Percentiles rank a stretch among this genome's conserved stretches.
These are phyloP conservation scores for Aleiodes alternator DNA, from an alignment of 2,888 invertebrate genomes.

Conservation along the genomic window DNA sequence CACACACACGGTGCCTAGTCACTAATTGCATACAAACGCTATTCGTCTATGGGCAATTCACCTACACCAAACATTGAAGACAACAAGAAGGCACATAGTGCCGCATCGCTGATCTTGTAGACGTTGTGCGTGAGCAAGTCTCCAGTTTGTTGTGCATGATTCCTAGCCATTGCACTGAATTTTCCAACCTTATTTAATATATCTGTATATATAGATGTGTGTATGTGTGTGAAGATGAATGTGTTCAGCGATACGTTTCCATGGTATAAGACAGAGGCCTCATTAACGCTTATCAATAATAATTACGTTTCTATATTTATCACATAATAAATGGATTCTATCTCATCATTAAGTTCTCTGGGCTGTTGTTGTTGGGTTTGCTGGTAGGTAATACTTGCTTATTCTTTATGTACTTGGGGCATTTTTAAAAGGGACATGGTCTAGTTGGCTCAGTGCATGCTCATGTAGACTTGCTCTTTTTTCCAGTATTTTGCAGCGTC, in stretches of 20 bases:
- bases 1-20: slow-evolving; percentile 22
- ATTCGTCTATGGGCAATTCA: slow-evolving; percentile 40
- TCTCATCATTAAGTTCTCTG: slow-evolving; percentile 65
- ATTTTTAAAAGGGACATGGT: slow-evolving; percentile 61
- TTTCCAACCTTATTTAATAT: slow-evolving; percentile 40
- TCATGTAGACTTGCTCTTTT: background rate
- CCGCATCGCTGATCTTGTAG: slow-evolving; percentile 56
- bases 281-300: slow-evolving; percentile 73
- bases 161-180: slow-evolving; percentile 40
- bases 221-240: slow-evolving; percentile 18
- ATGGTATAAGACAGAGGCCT: slow-evolving; percentile 60
- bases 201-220: slow-evolving; percentile 39
- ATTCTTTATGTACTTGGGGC: slow-evolving; percentile 35
- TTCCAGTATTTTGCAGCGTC: too few species aligned
- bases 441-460: slow-evolving; percentile 59
- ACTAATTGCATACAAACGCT: slow-evolving; percentile 49
- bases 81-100: slow-evolving; percentile 56
- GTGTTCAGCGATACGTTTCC: slow-evolving; percentile 30
- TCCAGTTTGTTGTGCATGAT: slow-evolving; percentile 54
- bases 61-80: slow-evolving; percentile 50
- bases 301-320: slow-evolving; percentile 72
- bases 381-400: slow-evolving; percentile 40
- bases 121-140: slow-evolving; percentile 70
- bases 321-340: slow-evolving; percentile 69
- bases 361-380: too few species aligned